Evolutionary conservation across 2,113 vertebrate species (phyloP).

Genomic region (Podarcis muralis): DNA sequence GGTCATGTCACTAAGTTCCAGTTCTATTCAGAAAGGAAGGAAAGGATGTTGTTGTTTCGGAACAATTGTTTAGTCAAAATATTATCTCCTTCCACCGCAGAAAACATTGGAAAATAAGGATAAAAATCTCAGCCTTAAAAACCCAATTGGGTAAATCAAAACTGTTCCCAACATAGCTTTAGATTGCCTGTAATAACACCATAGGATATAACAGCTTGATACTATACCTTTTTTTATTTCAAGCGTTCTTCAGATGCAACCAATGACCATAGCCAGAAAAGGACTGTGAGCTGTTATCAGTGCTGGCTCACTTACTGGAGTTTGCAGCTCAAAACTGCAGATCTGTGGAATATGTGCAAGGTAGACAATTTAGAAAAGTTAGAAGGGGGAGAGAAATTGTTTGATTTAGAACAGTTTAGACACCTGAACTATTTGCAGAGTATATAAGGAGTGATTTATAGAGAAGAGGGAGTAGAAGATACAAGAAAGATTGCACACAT

Average conservation of each 20-base stretch:
- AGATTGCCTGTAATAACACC: constrained; percentile 5
- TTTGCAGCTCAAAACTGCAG: constrained; percentile 19
- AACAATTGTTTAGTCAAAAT: constrained; percentile 3
- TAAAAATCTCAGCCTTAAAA: not conserved
- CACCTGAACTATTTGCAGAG: constrained; percentile 10
- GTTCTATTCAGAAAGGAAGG: not conserved
- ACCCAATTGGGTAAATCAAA: constrained; percentile 21
- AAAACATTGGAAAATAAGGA: constrained; percentile 2
- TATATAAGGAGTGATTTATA: constrained; percentile 55
- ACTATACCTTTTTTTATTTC: not conserved
- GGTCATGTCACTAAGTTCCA: not conserved
- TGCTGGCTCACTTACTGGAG: not conserved
- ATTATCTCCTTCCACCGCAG: not conserved
- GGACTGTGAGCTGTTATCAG: not conserved
- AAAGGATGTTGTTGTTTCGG: not conserved
- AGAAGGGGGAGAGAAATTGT: constrained; percentile 19
- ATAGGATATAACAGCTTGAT: not conserved
- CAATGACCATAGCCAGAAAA: constrained; percentile 8
- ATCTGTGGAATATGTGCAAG: constrained; percentile 50
- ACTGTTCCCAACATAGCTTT: constrained; percentile 10
- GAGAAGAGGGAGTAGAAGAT: constrained; percentile 22
- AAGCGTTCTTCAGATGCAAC: not conserved
- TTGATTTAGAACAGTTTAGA: constrained; percentile 49
- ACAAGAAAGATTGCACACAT: not conserved
- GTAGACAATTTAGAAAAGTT: constrained; percentile 56